Evolutionary conservation across 2,888 invertebrate species (phyloP).

Genomic region (Lithophane semibrunnea): DNA sequence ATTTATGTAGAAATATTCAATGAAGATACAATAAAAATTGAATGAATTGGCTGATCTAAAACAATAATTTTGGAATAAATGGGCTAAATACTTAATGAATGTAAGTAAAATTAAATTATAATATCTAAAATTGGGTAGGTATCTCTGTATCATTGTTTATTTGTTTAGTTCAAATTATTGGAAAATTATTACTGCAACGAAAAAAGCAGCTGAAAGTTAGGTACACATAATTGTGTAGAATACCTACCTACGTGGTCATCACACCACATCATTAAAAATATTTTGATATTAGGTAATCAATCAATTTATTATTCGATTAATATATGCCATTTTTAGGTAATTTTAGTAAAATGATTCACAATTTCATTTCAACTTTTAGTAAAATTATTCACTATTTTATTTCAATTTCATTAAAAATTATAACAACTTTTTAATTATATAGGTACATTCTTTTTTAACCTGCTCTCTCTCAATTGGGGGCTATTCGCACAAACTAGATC

Average conservation of each 20-base stretch:
- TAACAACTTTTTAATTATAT: neutral
- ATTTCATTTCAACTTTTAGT: neutral
- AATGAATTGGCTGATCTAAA: slow-evolving; percentile 28
- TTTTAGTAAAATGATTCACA: neutral
- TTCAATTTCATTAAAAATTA: neutral
- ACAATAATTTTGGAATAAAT: slow-evolving; percentile 42
- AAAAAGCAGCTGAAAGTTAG: neutral
- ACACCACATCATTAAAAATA: neutral
- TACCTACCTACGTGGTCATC: neutral
- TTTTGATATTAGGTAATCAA: slow-evolving; percentile 4
- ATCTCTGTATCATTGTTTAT: neutral
- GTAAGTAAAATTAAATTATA: slow-evolving; percentile 7
- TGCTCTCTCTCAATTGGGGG: neutral
- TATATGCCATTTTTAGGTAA: neutral
- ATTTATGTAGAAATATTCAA: slow-evolving; percentile 10
- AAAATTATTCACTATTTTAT: neutral
- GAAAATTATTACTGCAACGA: neutral
- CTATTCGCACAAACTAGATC: slow-evolving; percentile 32
- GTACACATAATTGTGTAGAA: neutral
- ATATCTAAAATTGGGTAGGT: slow-evolving; percentile 12
- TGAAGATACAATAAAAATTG: neutral
- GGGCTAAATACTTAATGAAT: slow-evolving; percentile 52
- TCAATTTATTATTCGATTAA: neutral
- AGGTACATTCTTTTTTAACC: neutral
- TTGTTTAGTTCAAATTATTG: slow-evolving; percentile 5